Percentiles rank a stretch among this genome's conserved stretches.
Conservation (phyloP, 2,888 invertebrate genomes). For the Ormyrus rosae region DNA sequence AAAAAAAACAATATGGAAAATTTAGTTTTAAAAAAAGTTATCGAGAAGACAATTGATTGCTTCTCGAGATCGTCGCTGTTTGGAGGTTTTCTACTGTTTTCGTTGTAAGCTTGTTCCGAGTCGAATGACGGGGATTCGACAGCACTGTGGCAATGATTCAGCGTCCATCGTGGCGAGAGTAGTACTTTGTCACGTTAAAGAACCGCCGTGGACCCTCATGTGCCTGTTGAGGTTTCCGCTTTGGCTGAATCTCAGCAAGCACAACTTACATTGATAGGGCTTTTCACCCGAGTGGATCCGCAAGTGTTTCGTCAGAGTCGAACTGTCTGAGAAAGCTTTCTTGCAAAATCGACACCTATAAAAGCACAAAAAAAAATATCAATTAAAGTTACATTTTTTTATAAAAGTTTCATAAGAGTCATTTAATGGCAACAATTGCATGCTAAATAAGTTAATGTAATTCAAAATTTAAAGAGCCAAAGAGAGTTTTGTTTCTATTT, state of each 20-base stretch:
- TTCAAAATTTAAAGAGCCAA: too few relatives aligned
- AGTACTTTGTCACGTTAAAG: slow-evolving; percentile 72
- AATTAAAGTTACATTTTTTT: too few relatives aligned
- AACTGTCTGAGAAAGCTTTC: slow-evolving; percentile 99
- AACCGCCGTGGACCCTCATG: slow-evolving; percentile 94
- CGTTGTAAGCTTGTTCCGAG: slow-evolving; percentile 61
- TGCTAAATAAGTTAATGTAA: too few relatives aligned
- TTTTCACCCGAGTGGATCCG: slow-evolving; percentile 95
- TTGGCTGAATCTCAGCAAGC: slow-evolving; percentile 96
- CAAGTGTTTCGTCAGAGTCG: slow-evolving; percentile 97
- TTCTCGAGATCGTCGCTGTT: background rate
- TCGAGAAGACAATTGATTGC: background rate
- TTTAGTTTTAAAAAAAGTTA: background rate
- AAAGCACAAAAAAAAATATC: slow-evolving; percentile 26
- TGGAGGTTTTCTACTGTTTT: slow-evolving; percentile 29
- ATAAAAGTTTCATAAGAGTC: too few relatives aligned
- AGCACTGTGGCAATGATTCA: slow-evolving; percentile 67
- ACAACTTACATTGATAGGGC: slow-evolving; percentile 98
- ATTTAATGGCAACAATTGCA: too few relatives aligned
- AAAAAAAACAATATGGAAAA: slow-evolving; percentile 15
- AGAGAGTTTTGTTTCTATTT: background rate
- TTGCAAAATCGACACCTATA: slow-evolving; percentile 93
- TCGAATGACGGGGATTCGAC: slow-evolving; percentile 74
- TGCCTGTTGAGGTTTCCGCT: slow-evolving; percentile 99
- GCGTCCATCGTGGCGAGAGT: slow-evolving; percentile 53